Conservation (phyloP, 1,140 invertebrate genomes). For the Tachypleus tridentatus region DNA sequence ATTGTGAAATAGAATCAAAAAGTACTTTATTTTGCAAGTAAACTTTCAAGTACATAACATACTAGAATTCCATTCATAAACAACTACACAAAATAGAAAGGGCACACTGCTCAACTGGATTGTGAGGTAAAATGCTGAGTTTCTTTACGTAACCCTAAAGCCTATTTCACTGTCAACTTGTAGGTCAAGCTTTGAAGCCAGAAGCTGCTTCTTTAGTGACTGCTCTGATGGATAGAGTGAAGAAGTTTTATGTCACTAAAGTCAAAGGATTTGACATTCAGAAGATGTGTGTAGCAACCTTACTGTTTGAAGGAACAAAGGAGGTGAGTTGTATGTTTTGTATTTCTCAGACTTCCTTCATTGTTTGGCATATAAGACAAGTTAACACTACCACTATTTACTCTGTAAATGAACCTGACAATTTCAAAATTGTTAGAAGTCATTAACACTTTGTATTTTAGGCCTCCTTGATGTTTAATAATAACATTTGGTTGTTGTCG, state of each 20-base stretch:
- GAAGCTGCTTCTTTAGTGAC: slow-evolving; percentile 51
- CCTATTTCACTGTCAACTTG: slow-evolving; percentile 4
- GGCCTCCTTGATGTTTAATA: not conserved
- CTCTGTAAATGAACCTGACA: not conserved
- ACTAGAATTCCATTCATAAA: too few species aligned
- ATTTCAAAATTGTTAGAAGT: not conserved
- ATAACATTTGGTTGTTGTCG: not conserved
- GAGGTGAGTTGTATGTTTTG: slow-evolving; percentile 30
- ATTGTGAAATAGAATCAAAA: too few species aligned
- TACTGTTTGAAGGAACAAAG: slow-evolving; percentile 72
- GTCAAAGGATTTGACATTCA: slow-evolving; percentile 78
- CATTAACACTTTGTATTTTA: not conserved
- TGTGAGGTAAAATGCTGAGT: too few species aligned
- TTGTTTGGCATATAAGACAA: not conserved
- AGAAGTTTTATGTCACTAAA: slow-evolving; percentile 76
- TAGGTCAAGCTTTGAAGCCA: slow-evolving; percentile 66
- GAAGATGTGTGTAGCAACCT: slow-evolving; percentile 76
- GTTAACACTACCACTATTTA: too few species aligned
- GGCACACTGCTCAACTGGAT: too few species aligned
- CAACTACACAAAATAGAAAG: too few species aligned
- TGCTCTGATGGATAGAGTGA: slow-evolving; percentile 62
- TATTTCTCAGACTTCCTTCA: not conserved
- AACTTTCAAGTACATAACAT: too few species aligned
- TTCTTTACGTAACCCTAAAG: too few species aligned
- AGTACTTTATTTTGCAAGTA: too few species aligned